Conservation (phyloP, 1,140 invertebrate genomes). For the Papilio aristodemus region DNA sequence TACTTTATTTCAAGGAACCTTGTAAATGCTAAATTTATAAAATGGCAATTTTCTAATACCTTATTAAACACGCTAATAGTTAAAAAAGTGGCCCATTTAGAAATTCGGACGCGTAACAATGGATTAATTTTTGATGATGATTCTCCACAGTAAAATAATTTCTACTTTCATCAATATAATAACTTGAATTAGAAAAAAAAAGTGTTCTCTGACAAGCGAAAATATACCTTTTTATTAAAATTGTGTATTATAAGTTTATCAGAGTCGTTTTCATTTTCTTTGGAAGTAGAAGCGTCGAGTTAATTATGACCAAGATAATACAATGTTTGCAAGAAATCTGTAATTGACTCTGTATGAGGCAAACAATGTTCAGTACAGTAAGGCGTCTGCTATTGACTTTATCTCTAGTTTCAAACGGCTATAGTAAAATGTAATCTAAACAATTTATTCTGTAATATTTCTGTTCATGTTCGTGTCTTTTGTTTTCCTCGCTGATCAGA, state of each 20-base stretch:
- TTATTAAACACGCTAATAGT: background rate
- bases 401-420: background rate
- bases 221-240: slow-evolving; percentile 7
- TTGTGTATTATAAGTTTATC: background rate
- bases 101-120: background rate
- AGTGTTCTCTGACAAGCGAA: background rate
- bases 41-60: background rate
- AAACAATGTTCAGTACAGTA: slow-evolving; percentile 13
- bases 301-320: slow-evolving; percentile 17
- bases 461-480: background rate
- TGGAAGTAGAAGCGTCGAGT: background rate
- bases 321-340: slow-evolving; percentile 20
- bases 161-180: too few species aligned
- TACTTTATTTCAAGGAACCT: background rate
- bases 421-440: background rate
- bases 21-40: background rate
- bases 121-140: too few species aligned
- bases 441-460: background rate
- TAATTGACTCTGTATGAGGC: slow-evolving; percentile 9
- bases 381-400: background rate
- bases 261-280: slow-evolving; percentile 18
- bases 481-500: too few species aligned
- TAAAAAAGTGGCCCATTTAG: background rate
- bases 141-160: too few species aligned
- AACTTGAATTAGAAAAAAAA: background rate